Conservation (phyloP, 1,140 invertebrate genomes). For the Neuroterus valhalla region DNA sequence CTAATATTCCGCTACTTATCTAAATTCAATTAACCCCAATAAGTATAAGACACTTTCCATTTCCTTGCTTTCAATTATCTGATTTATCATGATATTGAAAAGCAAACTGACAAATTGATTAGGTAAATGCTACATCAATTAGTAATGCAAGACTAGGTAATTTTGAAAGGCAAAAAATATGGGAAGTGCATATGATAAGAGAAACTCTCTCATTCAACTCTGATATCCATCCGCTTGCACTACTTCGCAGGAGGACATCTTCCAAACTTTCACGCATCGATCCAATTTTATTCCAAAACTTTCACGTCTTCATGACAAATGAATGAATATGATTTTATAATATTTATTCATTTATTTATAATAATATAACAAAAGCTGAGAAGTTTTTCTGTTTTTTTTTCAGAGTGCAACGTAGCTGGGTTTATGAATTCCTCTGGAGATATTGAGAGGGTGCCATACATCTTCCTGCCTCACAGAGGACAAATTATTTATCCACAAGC, state of each 20-base stretch:
- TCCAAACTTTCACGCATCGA: conserved; percentile 23
- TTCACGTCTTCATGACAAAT: background rate
- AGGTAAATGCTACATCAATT: background rate
- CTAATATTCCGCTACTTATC: too few species aligned
- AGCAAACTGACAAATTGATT: background rate
- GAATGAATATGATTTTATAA: background rate
- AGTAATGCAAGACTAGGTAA: background rate
- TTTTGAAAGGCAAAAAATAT: background rate
- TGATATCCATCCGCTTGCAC: conserved; percentile 25
- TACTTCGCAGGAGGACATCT: conserved; percentile 24
- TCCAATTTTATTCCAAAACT: conserved; percentile 24
- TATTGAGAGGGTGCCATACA: conserved; percentile 87
- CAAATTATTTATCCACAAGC: conserved; percentile 91
- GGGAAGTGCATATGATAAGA: conserved; percentile 11
- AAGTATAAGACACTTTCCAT: too few species aligned
- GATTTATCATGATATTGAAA: background rate
- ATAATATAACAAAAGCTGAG: background rate
- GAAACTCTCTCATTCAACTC: conserved; percentile 18
- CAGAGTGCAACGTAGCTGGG: conserved; percentile 88
- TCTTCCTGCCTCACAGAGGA: conserved; percentile 87
- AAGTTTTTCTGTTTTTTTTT: conserved; percentile 62
- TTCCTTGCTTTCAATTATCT: too few species aligned
- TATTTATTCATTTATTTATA: background rate
- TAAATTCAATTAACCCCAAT: too few species aligned
- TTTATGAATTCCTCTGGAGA: conserved; percentile 85